A percentile compares a stretch with the other conserved stretches of the same genome.
Evolutionary conservation across 2,797 vertebrate species (phyloP).

Genomic region (Picus viridis): DNA sequence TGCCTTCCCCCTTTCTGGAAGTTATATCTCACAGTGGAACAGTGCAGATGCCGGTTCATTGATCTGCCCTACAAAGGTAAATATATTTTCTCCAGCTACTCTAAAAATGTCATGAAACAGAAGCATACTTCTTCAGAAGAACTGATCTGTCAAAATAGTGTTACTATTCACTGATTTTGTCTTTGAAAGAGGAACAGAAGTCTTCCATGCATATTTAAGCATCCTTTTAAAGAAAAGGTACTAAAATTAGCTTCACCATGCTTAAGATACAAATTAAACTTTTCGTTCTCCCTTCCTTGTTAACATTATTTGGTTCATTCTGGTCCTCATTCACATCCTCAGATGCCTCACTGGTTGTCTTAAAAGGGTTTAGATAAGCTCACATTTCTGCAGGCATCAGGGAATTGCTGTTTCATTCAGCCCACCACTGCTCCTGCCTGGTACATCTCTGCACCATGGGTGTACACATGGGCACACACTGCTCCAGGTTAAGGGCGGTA

Average conservation of each 20-base stretch:
- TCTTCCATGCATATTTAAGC: conserved; percentile 52
- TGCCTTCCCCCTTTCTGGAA: background rate
- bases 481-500: background rate
- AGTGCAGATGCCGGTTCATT: conserved; percentile 10
- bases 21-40: background rate
- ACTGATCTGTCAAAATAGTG: conserved; percentile 50
- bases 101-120: background rate
- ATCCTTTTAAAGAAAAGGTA: conserved; percentile 51
- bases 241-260: conserved; percentile 48
- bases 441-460: rapidly evolving
- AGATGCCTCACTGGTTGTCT: background rate
- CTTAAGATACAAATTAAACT: conserved; percentile 35
- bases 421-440: background rate
- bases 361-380: background rate
- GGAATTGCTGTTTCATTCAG: background rate
- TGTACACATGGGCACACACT: background rate
- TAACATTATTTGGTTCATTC: background rate
- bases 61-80: conserved; percentile 21
- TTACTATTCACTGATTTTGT: conserved; percentile 8
- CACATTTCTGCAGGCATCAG: background rate
- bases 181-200: conserved; percentile 30
- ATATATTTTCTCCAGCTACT: conserved; percentile 39
- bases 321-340: background rate
- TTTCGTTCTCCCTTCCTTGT: background rate
- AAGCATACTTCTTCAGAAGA: conserved; percentile 21